Percentiles rank a stretch among this genome's conserved stretches.
phyloP scores from a whole-genome alignment of 2,888 invertebrate genomes.

The Eupithecia tripunctaria region DNA sequence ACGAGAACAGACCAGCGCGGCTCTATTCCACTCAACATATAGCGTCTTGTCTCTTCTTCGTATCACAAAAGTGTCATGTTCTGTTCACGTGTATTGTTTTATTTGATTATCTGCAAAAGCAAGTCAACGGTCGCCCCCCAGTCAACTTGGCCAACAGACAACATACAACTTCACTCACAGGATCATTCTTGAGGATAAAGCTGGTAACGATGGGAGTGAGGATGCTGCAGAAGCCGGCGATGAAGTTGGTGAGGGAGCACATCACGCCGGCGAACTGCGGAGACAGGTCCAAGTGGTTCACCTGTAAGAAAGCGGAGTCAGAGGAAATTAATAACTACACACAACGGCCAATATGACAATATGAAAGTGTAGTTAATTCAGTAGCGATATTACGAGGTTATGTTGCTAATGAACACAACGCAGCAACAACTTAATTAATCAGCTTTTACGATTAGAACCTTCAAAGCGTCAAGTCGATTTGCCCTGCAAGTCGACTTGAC shows the following conservation, averaged over 20 bases:
- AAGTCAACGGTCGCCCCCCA: background rate
- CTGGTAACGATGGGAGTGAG: constrained; percentile 89
- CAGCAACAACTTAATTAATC: background rate
- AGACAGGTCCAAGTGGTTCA: constrained; percentile 91
- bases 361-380: background rate
- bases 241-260: constrained; percentile 91
- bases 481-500: background rate
- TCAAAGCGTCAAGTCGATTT: background rate
- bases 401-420: background rate
- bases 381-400: background rate
- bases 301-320: constrained; percentile 61
- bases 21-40: background rate
- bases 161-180: constrained; percentile 53
- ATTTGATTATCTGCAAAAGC: background rate
- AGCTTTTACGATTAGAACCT: background rate
- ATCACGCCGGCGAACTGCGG: constrained; percentile 92
- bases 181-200: constrained; percentile 85
- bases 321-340: background rate
- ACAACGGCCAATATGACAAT: background rate
- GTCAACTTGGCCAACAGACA: background rate
- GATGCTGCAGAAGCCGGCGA: constrained; percentile 88
- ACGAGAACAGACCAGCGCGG: background rate
- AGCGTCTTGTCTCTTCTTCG: too few species aligned
- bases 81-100: background rate
- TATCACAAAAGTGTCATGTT: too few species aligned